Evolutionary conservation across 2,888 invertebrate genomes (phyloP).

Genomic region (Gastrophysa polygoni): DNA sequence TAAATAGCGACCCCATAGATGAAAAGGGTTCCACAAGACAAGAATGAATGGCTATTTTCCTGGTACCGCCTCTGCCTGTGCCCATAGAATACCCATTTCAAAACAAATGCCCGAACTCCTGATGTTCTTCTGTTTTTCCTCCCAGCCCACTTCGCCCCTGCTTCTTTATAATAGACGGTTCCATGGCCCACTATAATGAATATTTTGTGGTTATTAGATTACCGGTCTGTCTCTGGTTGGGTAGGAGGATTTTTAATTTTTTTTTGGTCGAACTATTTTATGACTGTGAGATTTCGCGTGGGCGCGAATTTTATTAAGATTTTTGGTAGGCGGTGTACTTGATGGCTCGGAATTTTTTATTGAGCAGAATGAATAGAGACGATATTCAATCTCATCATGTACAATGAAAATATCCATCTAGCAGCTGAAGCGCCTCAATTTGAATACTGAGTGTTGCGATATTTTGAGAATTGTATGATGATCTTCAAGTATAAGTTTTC

Average conservation of each 20-base stretch:
- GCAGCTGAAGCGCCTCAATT: too few species aligned
- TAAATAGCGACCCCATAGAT: too few species aligned
- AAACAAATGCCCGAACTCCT: constrained; percentile 30
- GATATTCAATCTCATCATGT: too few species aligned
- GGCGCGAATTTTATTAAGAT: constrained; percentile 14
- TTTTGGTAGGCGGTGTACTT: too few species aligned
- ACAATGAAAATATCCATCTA: too few species aligned
- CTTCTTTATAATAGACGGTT: constrained; percentile 58
- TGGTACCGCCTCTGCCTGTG: constrained; percentile 20
- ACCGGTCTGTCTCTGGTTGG: constrained; percentile 2
- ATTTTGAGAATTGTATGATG: too few species aligned
- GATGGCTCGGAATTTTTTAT: too few species aligned
- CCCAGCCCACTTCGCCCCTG: constrained; percentile 49
- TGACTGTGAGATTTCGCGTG: constrained; percentile 14
- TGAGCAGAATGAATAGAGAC: too few species aligned
- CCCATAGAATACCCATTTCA: constrained; percentile 19
- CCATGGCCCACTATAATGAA: constrained; percentile 54
- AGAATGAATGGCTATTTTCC: background rate
- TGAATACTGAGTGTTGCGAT: too few species aligned
- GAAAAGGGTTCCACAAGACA: background rate
- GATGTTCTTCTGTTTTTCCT: constrained; percentile 34
- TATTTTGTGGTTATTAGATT: constrained; percentile 43
- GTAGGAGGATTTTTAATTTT: background rate
- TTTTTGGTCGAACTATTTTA: background rate
- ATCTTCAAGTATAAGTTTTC: too few species aligned